A percentile compares a stretch with the other conserved stretches of the same genome.
These are phyloP conservation scores for Picathartes gymnocephalus DNA, from an alignment of 2,113 vertebrate species.

Conservation along the genomic window DNA sequence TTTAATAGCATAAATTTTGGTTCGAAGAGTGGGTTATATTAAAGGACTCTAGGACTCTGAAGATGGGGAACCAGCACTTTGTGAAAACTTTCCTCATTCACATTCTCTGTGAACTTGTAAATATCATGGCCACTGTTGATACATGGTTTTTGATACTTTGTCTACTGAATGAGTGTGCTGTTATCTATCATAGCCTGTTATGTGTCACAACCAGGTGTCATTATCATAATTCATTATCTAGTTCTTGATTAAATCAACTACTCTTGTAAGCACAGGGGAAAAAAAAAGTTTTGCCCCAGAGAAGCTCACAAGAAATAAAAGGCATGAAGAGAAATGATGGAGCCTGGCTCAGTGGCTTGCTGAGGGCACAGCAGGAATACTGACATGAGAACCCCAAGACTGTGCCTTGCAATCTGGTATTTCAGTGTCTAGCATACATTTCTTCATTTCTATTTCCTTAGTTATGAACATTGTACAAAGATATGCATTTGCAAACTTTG, in stretches of 20 bases:
- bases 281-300: background rate
- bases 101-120: background rate
- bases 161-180: background rate
- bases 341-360: background rate
- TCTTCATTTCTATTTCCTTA: background rate
- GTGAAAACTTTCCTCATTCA: background rate
- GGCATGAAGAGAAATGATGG: background rate
- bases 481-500: background rate
- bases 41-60: background rate
- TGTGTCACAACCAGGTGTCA: background rate
- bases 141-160: background rate
- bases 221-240: background rate
- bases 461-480: background rate
- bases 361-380: background rate
- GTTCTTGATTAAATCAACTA: background rate
- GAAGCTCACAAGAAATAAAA: background rate
- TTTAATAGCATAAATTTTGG: background rate
- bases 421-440: background rate
- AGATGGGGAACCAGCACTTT: background rate
- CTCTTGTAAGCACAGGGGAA: background rate
- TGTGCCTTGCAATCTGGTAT: background rate
- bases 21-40: background rate
- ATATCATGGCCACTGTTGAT: background rate
- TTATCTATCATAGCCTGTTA: background rate
- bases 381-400: rapidly evolving